Conservation (phyloP, 1,140 invertebrate species). For the Drosophila melanica region DNA sequence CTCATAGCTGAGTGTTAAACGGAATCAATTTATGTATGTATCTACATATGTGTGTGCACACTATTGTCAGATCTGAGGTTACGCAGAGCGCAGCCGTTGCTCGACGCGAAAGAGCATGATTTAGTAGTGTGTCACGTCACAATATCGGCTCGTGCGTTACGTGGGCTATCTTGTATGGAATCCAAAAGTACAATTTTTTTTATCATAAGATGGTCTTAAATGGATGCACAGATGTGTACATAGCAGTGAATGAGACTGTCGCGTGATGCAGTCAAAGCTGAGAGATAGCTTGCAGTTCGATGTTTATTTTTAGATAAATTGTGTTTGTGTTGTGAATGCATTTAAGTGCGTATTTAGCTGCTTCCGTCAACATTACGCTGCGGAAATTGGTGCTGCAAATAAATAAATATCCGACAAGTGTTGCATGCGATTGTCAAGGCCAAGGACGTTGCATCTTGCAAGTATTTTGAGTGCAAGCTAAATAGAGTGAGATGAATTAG, state of each 20-base stretch:
- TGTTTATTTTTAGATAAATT: slow-evolving; percentile 55
- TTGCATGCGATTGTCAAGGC: slow-evolving; percentile 49
- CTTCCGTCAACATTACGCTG: slow-evolving; percentile 65
- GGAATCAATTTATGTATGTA: too few relatives aligned
- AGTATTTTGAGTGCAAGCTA: slow-evolving; percentile 21
- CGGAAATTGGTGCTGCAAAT: slow-evolving; percentile 68
- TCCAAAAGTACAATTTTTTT: too few relatives aligned
- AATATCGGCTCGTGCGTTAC: too few relatives aligned
- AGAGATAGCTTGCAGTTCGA: slow-evolving; percentile 12
- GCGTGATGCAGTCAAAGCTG: slow-evolving; percentile 46
- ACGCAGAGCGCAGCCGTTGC: too few relatives aligned
- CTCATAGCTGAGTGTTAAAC: too few relatives aligned
- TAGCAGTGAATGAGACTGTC: slow-evolving; percentile 15
- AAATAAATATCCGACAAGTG: slow-evolving; percentile 1
- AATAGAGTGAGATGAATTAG: neutral
- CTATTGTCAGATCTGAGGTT: too few relatives aligned
- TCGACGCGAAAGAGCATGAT: too few relatives aligned
- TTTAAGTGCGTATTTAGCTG: slow-evolving; percentile 37
- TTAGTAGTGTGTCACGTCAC: too few relatives aligned
- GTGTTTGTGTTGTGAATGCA: slow-evolving; percentile 31
- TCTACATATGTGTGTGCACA: too few relatives aligned
- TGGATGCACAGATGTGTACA: neutral
- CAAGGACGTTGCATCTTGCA: slow-evolving; percentile 55
- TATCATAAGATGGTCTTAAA: neutral
- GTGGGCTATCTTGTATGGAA: too few relatives aligned